These are phyloP conservation scores for Halisarca cf. caerulea DNA, from an alignment of 37 sponge, comb jelly and placozoan species.

Conservation along the genomic window DNA sequence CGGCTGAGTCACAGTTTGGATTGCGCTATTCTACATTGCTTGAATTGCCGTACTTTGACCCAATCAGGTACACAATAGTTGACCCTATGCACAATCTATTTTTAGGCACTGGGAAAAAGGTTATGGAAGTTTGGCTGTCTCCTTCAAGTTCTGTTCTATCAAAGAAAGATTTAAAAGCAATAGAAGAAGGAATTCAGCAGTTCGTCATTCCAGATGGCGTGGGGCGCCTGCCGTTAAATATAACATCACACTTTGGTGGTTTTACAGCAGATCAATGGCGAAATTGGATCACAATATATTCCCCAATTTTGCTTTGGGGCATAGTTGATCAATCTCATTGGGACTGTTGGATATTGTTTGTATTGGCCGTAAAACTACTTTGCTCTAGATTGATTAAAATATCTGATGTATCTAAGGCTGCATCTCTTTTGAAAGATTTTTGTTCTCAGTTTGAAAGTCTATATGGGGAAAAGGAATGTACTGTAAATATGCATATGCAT, in stretches of 20 bases:
- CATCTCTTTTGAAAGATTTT: slow-evolving; percentile 26
- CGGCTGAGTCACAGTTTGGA: slow-evolving; percentile 17
- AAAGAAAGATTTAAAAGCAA: not conserved
- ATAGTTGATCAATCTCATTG: slow-evolving; percentile 44
- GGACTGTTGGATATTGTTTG: slow-evolving; percentile 60
- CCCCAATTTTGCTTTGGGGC: slow-evolving; percentile 41
- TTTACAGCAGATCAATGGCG: slow-evolving; percentile 72
- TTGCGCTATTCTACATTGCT: slow-evolving; percentile 43
- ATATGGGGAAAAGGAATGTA: slow-evolving; percentile 48
- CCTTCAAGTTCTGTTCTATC: not conserved
- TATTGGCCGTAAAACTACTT: slow-evolving; percentile 49
- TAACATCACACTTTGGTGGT: slow-evolving; percentile 45
- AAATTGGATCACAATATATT: slow-evolving; percentile 59
- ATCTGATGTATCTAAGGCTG: slow-evolving; percentile 36
- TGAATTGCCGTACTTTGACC: slow-evolving; percentile 39
- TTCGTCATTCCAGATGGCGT: slow-evolving; percentile 39
- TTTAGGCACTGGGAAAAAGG: slow-evolving; percentile 47
- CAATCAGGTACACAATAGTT: slow-evolving; percentile 34
- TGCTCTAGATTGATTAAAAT: slow-evolving; percentile 3
- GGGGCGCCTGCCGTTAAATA: slow-evolving; percentile 53
- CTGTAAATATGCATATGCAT: slow-evolving; percentile 61
- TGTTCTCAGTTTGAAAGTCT: slow-evolving; percentile 32
- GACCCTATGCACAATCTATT: slow-evolving; percentile 70
- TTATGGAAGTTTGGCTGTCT: slow-evolving; percentile 38
- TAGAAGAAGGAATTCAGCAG: not conserved